Evolutionary conservation across 2,888 invertebrate genomes (phyloP).

Genomic region (Brachylomia viminalis): DNA sequence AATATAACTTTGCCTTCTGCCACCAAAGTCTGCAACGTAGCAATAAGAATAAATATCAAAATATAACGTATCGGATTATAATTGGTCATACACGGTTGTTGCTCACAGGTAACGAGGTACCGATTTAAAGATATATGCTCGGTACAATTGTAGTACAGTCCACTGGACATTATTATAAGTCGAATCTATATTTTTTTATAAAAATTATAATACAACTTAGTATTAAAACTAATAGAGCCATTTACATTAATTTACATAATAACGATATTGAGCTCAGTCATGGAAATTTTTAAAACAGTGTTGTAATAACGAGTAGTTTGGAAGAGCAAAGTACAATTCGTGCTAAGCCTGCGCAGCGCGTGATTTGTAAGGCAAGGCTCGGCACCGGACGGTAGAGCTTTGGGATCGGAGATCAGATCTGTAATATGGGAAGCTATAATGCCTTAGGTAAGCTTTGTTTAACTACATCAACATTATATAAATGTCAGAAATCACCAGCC

Average conservation of each 20-base stretch:
- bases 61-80: slow-evolving; percentile 43
- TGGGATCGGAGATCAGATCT: slow-evolving; percentile 29
- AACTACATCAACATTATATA: slow-evolving; percentile 27
- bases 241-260: slow-evolving; percentile 52
- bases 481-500: slow-evolving; percentile 7
- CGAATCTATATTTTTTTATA: not conserved
- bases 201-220: not conserved
- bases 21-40: slow-evolving; percentile 62
- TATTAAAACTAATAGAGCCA: slow-evolving; percentile 46
- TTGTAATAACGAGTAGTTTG: slow-evolving; percentile 29
- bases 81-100: slow-evolving; percentile 29
- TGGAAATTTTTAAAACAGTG: slow-evolving; percentile 25
- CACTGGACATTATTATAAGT: slow-evolving; percentile 7
- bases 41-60: slow-evolving; percentile 65
- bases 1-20: slow-evolving; percentile 77
- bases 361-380: slow-evolving; percentile 44
- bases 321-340: slow-evolving; percentile 42
- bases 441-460: slow-evolving; percentile 40
- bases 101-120: slow-evolving; percentile 30
- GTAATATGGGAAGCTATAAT: slow-evolving; percentile 33
- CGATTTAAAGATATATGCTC: slow-evolving; percentile 21
- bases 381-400: slow-evolving; percentile 41
- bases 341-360: slow-evolving; percentile 5
- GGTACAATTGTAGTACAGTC: slow-evolving; percentile 10
- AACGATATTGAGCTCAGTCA: slow-evolving; percentile 25